These are phyloP conservation scores for Pangasianodon gigas DNA, from an alignment of 2,113 vertebrate species.

Conservation along the genomic window DNA sequence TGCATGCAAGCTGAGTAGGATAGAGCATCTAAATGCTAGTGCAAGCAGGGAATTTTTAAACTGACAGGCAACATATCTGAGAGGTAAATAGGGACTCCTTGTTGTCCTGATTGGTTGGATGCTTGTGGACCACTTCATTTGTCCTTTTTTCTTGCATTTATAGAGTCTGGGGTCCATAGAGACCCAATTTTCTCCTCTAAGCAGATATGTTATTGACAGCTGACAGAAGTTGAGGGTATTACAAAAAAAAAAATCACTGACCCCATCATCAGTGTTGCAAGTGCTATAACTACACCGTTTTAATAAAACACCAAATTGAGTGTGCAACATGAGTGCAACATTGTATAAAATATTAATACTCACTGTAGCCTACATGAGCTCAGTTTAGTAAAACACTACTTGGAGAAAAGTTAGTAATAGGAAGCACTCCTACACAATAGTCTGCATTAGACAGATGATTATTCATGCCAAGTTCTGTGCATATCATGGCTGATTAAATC, in stretches of 20 bases:
- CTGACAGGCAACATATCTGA: slow-evolving; percentile 1
- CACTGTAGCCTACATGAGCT: background rate
- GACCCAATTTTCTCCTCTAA: background rate
- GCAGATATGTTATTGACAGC: background rate
- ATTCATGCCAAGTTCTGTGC: background rate
- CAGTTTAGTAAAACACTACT: background rate
- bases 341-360: background rate
- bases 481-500: background rate
- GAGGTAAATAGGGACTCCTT: background rate
- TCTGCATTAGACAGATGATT: background rate
- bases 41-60: background rate
- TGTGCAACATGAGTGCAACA: background rate
- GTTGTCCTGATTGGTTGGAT: background rate
- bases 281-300: background rate
- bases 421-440: background rate
- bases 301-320: background rate
- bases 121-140: background rate
- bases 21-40: background rate
- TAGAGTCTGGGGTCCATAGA: background rate
- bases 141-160: background rate
- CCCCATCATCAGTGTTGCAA: background rate
- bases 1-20: background rate
- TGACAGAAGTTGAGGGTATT: background rate
- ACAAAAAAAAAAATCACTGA: background rate
- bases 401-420: background rate